phyloP scores from a whole-genome alignment of 2,113 vertebrate species.

The Lasiurus cinereus region DNA sequence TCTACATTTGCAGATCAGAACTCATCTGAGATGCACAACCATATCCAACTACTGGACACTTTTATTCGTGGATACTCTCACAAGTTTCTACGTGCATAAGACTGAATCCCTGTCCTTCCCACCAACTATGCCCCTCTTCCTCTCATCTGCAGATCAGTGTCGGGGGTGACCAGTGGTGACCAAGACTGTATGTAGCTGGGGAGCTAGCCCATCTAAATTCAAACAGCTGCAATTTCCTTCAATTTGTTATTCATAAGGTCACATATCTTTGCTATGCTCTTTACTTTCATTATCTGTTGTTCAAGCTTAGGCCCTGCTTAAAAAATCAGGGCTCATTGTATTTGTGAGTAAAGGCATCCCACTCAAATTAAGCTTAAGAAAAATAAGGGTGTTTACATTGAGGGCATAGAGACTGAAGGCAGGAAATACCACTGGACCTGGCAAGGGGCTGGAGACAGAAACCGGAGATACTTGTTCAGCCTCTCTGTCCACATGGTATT shows the following conservation, averaged over 20 bases:
- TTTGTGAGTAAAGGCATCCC: neutral
- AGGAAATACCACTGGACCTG: neutral
- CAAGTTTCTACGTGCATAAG: neutral
- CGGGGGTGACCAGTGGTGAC: neutral
- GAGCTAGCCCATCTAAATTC: neutral
- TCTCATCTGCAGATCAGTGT: neutral
- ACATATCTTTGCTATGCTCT: neutral
- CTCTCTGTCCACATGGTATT: neutral
- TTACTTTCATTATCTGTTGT: neutral
- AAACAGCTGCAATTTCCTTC: neutral
- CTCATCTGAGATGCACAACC: neutral
- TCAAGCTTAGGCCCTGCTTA: neutral
- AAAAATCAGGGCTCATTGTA: neutral
- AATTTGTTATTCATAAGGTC: neutral
- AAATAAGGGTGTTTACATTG: neutral
- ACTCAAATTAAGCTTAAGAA: neutral
- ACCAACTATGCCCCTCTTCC: neutral
- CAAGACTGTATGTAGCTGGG: neutral
- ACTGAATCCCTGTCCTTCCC: neutral
- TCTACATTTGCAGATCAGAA: neutral
- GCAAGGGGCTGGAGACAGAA: neutral
- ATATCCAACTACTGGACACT: neutral
- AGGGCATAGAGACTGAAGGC: neutral
- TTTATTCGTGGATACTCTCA: neutral
- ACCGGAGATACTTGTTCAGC: neutral